phyloP scores from a whole-genome alignment of 2,797 vertebrate genomes.

The Danio aesculapii region DNA sequence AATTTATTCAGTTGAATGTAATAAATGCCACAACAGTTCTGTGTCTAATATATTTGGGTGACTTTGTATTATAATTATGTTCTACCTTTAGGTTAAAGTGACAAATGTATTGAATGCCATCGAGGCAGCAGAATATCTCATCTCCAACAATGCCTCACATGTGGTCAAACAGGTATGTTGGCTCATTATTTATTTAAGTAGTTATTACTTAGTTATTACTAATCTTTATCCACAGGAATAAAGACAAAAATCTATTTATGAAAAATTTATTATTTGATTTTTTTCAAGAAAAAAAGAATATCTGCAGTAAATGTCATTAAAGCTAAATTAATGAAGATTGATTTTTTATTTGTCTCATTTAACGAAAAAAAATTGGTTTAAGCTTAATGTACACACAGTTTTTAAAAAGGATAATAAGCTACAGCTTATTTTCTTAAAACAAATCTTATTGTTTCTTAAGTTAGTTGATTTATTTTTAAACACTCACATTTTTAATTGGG shows the following conservation, averaged over 20 bases:
- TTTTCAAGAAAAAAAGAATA: neutral
- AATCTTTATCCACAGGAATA: neutral
- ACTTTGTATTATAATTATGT: neutral
- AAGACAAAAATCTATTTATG: neutral
- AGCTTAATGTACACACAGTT: too few species aligned
- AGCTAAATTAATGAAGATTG: too few species aligned
- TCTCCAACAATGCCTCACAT: slow-evolving; percentile 84
- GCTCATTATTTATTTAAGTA: neutral
- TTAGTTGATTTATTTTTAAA: neutral
- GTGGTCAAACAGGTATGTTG: slow-evolving; percentile 83
- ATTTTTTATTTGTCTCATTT: neutral
- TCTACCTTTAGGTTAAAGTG: slow-evolving; percentile 81
- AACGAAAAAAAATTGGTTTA: too few species aligned
- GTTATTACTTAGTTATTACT: neutral
- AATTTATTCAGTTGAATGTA: too few species aligned
- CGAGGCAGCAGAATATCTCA: slow-evolving; percentile 87
- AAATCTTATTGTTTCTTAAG: neutral
- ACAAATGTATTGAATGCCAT: slow-evolving; percentile 83
- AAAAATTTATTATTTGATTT: neutral
- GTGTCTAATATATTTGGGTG: neutral
- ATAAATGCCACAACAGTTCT: neutral
- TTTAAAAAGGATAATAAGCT: too few species aligned
- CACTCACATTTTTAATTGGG: neutral
- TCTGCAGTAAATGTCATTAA: too few species aligned
- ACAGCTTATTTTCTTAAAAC: too few species aligned